These are phyloP conservation scores for Eueides isabella DNA, from an alignment of 1,140 invertebrate species.

Conservation along the genomic window DNA sequence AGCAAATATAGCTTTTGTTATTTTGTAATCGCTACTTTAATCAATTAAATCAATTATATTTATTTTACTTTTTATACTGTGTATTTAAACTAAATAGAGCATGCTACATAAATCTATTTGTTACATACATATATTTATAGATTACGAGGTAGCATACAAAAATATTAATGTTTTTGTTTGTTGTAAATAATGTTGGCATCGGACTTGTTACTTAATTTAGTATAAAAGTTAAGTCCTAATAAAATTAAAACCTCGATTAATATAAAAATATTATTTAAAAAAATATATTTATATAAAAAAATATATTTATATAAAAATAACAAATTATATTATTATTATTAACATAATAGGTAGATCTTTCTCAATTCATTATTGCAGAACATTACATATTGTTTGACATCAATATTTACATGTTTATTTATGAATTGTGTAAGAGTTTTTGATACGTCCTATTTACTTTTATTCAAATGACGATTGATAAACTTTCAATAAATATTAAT, in stretches of 20 bases:
- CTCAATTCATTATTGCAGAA: background rate
- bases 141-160: background rate
- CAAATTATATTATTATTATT: too few species aligned
- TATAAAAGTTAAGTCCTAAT: too few species aligned
- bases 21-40: too few species aligned
- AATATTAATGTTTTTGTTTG: background rate
- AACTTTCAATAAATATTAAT: slow-evolving; percentile 41
- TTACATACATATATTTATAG: background rate
- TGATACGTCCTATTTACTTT: slow-evolving; percentile 30
- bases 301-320: background rate
- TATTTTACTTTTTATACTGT: background rate
- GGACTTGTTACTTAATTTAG: background rate
- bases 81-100: background rate
- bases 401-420: background rate
- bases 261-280: too few species aligned
- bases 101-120: slow-evolving; percentile 10
- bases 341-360: too few species aligned
- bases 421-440: slow-evolving; percentile 1
- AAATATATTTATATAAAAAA: too few species aligned
- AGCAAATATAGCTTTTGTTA: too few species aligned
- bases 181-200: background rate
- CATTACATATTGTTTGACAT: background rate
- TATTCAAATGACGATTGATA: slow-evolving; percentile 41
- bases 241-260: too few species aligned
- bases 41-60: background rate